Percentiles rank a stretch among this genome's conserved stretches.
phyloP scores from a whole-genome alignment of 2,888 invertebrate genomes.

The Drosophila kokeensis region DNA sequence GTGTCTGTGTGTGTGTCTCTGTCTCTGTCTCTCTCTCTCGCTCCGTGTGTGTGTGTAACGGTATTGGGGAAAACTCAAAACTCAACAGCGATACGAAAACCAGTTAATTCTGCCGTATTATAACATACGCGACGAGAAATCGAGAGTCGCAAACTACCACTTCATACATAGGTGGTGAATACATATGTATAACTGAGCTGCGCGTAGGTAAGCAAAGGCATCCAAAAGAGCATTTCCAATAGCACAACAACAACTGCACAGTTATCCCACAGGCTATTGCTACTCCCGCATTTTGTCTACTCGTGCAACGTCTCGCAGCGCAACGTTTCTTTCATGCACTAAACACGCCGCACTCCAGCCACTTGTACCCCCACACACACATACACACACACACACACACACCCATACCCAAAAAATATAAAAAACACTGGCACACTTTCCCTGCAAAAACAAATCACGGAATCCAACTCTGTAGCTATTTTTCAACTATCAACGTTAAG shows the following conservation, averaged over 20 bases:
- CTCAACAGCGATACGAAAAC: conserved; percentile 40
- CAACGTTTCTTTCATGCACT: conserved; percentile 35
- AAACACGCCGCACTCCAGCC: conserved; percentile 21
- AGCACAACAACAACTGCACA: conserved; percentile 43
- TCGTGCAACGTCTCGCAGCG: conserved; percentile 24
- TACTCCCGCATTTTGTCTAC: neutral
- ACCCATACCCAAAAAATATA: conserved; percentile 4
- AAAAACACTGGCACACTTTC: conserved; percentile 21
- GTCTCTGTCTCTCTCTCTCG: neutral
- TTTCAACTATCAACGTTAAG: conserved; percentile 84
- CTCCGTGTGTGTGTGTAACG: conserved; percentile 52
- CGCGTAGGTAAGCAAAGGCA: conserved; percentile 50
- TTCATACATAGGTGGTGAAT: conserved; percentile 5
- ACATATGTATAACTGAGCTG: neutral
- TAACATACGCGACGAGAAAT: conserved; percentile 23
- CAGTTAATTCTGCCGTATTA: conserved; percentile 47
- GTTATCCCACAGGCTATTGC: neutral
- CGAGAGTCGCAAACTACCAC: conserved; percentile 35
- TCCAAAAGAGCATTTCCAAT: conserved; percentile 10
- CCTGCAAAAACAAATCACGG: conserved; percentile 12
- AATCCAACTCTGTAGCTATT: conserved; percentile 75
- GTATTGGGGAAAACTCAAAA: conserved; percentile 57
- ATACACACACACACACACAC: conserved; percentile 7
- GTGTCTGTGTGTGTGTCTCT: neutral
- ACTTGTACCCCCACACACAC: conserved; percentile 8